Conservation (phyloP, 2,888 invertebrate species). For the Norana najaformis region DNA sequence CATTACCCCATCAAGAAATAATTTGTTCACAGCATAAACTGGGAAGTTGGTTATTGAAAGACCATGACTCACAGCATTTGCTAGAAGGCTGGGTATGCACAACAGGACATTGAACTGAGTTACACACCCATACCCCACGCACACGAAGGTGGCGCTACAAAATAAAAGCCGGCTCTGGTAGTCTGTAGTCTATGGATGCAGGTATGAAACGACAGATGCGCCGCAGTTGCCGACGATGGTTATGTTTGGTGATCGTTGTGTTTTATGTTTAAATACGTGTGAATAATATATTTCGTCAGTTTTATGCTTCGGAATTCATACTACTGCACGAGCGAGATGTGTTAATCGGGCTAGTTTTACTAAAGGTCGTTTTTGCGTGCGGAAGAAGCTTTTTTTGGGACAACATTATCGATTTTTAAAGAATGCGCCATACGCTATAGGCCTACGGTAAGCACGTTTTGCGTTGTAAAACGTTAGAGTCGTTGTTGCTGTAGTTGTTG, state of each 20-base stretch:
- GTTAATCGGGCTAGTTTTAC: background rate
- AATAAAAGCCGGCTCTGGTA: no score
- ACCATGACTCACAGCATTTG: no score
- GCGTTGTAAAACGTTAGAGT: background rate
- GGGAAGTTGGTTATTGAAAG: no score
- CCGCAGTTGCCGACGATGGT: background rate
- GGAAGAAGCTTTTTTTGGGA: background rate
- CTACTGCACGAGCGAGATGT: background rate
- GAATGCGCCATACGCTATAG: slow-evolving; percentile 13
- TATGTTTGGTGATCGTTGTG: background rate
- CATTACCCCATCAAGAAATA: no score
- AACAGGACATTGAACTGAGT: no score
- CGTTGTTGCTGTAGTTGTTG: background rate
- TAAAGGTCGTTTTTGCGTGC: background rate
- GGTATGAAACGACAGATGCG: background rate
- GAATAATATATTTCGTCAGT: background rate
- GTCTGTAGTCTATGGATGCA: background rate
- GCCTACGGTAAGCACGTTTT: background rate
- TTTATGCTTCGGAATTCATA: background rate
- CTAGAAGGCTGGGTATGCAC: background rate
- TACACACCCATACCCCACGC: no score
- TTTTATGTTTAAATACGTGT: background rate
- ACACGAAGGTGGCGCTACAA: background rate
- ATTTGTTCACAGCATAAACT: no score
- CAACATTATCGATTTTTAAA: background rate